Percentiles rank a stretch among this genome's conserved stretches.
Conservation (phyloP, 30 jellyfish, hydroid and myxozoan species). For the Nemopilema nomurai region DNA sequence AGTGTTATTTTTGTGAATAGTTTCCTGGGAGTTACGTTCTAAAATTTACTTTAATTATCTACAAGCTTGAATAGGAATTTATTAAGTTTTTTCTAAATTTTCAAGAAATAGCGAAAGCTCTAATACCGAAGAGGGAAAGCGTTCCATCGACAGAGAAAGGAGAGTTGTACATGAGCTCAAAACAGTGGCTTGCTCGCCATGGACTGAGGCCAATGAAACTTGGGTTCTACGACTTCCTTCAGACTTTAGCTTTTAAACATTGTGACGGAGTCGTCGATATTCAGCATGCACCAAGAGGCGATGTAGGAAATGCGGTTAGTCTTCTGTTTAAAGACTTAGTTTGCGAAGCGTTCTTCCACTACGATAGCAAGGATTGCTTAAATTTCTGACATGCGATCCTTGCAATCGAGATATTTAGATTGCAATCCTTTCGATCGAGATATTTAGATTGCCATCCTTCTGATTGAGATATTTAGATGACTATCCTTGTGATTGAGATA, state of each 20-base stretch:
- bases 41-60: no score
- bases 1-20: no score
- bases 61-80: no score
- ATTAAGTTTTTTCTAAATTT: background rate
- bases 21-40: no score
- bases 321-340: background rate
- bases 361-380: no score
- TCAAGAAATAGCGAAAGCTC: conserved; percentile 52
- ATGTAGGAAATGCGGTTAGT: conserved; percentile 53
- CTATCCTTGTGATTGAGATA: no score
- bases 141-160: conserved; percentile 35
- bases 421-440: no score
- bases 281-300: conserved; percentile 63
- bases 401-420: no score
- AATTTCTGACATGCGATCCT: no score
- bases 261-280: conserved; percentile 88
- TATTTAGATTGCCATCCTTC: no score
- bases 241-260: conserved; percentile 73
- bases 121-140: conserved; percentile 30
- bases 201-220: conserved; percentile 76
- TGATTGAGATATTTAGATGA: no score
- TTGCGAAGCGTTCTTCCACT: no score
- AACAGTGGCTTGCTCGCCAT: conserved; percentile 85
- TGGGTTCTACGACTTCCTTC: conserved; percentile 70
- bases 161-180: conserved; percentile 86